Evolutionary conservation across 92 coral and sea anemone species (phyloP).

Genomic region (Scolanthus callimorphus): DNA sequence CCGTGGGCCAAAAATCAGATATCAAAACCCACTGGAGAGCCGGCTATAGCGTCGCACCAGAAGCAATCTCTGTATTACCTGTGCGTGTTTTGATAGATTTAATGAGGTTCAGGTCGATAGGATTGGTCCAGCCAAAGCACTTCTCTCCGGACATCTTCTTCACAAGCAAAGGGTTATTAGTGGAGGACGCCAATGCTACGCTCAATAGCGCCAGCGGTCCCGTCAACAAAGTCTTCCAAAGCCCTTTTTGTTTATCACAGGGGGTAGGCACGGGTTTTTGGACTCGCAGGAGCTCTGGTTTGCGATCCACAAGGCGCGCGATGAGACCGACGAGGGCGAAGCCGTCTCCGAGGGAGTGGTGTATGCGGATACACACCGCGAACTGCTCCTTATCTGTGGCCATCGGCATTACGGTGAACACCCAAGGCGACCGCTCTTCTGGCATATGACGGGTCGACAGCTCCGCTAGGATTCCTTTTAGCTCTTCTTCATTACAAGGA

Average conservation of each 20-base stretch:
- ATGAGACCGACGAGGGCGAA: conserved; percentile 84
- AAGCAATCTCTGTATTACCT: too few relatives aligned
- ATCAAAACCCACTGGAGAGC: too few relatives aligned
- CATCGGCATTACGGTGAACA: conserved; percentile 60
- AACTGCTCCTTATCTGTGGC: conserved; percentile 71
- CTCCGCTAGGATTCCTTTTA: conserved; percentile 54
- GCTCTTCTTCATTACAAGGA: conserved; percentile 69
- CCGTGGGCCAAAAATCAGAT: too few relatives aligned
- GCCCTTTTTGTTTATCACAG: conserved; percentile 80
- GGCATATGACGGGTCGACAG: conserved; percentile 58
- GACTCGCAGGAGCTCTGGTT: conserved; percentile 83
- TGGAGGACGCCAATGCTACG: conserved; percentile 59
- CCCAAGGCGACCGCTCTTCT: conserved; percentile 88
- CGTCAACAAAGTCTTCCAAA: conserved; percentile 75
- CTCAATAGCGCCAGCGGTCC: conserved; percentile 88
- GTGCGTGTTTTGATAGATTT: conserved; percentile 78
- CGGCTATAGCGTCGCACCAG: too few relatives aligned
- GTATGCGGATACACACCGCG: conserved; percentile 84
- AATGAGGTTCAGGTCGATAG: conserved; percentile 63
- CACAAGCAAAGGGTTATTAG: conserved; percentile 75
- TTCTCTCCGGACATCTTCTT: conserved; percentile 77
- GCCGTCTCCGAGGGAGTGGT: conserved; percentile 91
- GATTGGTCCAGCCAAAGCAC: conserved; percentile 79
- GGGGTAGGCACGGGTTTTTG: conserved; percentile 85
- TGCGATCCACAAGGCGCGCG: conserved; percentile 82